Base-by-base conservation (phyloP, 2,888 invertebrate species). In the Ypsolopha sequella region DNA sequence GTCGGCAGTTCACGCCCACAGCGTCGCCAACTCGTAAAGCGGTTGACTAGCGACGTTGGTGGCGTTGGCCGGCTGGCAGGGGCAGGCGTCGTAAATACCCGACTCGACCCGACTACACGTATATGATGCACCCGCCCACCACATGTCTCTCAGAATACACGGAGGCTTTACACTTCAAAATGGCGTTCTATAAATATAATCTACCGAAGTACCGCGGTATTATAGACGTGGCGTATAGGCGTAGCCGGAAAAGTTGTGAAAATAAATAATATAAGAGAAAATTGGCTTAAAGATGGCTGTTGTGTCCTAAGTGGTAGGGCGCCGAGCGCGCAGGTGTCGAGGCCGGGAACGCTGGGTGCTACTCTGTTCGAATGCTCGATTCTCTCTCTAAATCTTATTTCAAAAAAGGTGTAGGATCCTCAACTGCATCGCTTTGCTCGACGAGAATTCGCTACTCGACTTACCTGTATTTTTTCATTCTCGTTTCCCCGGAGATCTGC, bases 71-170 rank as follows among this genome's bases (percentile, higher is more conserved):
- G 62, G 65, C 63, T 65, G 64, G 63, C 64, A 62, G 66, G 62
- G 64, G 62, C 65, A 62, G 65, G 65, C 65, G 65, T 73, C 73
- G 71, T 80, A 79, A 79, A 81, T 76, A 76, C 73, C 64, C 59
- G 63, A 35, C 36, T 47, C 43, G 8, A 43, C 43, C 8, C 43
- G 13, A 24, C 24, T 24, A 43, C 43, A 43, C 43, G 43, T 43
- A 13, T 43, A 47, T 14, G 13, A 34, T 46, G 24, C 24, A 24
- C 24, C 24, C 24, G 24, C 24, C 24, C 24, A 24, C 24, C 24
- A 4, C 24, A 24, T 24, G 24, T 24, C 24, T 24, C 24, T 4
- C 24, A 24, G 24, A 24, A 4, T 24, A 24, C 24, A 24, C 24
- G 24, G 24, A 24, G 2, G 24, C 24, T 24, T 3, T 4, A 3